Conservation (phyloP, 1,140 invertebrate genomes). For the Magallana angulata region DNA sequence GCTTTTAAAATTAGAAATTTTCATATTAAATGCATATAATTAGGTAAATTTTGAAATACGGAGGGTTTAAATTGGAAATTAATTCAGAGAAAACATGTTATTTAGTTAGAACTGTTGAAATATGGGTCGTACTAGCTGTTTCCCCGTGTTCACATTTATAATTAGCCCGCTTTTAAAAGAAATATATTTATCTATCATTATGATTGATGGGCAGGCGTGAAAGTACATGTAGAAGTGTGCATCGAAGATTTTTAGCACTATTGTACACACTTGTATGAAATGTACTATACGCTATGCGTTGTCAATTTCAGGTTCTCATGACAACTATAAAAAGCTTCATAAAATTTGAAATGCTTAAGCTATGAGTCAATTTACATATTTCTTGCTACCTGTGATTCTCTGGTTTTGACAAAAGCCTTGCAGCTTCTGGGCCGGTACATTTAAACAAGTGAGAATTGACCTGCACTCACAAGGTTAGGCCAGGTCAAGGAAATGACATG, state of each 20-base stretch:
- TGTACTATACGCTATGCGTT: neutral
- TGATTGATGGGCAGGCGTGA: too few species aligned
- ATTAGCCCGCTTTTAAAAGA: too few species aligned
- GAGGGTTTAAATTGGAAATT: too few species aligned
- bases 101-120: too few species aligned
- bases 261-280: too few species aligned
- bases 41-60: neutral
- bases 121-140: too few species aligned
- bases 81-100: too few species aligned
- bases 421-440: neutral
- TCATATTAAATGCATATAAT: slow-evolving; percentile 7
- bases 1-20: neutral
- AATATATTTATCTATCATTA: too few species aligned
- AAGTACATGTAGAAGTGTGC: too few species aligned
- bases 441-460: neutral
- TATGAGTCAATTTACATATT: slow-evolving; percentile 27
- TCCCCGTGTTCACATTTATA: too few species aligned
- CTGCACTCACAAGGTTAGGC: slow-evolving; percentile 7
- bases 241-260: too few species aligned
- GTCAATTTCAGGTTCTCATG: neutral
- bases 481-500: slow-evolving; percentile 10
- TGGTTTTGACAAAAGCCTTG: neutral
- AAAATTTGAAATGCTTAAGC: slow-evolving; percentile 29
- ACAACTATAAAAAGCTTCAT: slow-evolving; percentile 29
- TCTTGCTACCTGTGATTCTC: neutral